A percentile compares a stretch with the other conserved stretches of the same genome.
Conservation (phyloP, 2,113 vertebrate species). For the Butorides virescens region DNA sequence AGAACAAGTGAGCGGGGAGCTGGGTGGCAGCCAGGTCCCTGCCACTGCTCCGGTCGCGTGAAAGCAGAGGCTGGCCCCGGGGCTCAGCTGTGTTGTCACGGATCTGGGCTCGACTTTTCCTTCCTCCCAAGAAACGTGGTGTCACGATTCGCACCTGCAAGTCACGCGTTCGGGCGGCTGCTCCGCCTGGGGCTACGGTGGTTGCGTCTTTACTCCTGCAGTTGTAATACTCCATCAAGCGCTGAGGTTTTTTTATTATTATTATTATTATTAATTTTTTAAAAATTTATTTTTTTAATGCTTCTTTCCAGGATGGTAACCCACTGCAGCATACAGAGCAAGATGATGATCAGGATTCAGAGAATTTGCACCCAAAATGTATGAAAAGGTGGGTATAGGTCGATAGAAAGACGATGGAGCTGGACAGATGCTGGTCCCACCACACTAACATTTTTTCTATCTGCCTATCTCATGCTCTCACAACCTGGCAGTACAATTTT, state of each 20-base stretch:
- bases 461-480: background rate
- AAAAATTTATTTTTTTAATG: background rate
- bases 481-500: background rate
- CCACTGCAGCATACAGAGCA: background rate
- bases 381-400: background rate
- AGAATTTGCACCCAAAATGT: background rate
- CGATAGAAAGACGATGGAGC: background rate
- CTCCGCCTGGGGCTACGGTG: background rate
- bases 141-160: background rate
- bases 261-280: background rate
- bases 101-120: background rate
- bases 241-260: accelerated
- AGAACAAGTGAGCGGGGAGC: background rate
- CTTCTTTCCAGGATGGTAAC: background rate
- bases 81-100: background rate
- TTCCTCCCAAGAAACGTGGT: background rate
- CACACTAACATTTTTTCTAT: background rate
- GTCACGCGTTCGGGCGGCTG: background rate
- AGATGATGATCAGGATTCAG: background rate
- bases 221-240: background rate
- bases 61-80: background rate
- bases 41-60: background rate
- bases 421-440: background rate
- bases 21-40: background rate
- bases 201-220: background rate